Base-by-base conservation (phyloP, 2,888 invertebrate species). In the Isotomurus palustris region DNA sequence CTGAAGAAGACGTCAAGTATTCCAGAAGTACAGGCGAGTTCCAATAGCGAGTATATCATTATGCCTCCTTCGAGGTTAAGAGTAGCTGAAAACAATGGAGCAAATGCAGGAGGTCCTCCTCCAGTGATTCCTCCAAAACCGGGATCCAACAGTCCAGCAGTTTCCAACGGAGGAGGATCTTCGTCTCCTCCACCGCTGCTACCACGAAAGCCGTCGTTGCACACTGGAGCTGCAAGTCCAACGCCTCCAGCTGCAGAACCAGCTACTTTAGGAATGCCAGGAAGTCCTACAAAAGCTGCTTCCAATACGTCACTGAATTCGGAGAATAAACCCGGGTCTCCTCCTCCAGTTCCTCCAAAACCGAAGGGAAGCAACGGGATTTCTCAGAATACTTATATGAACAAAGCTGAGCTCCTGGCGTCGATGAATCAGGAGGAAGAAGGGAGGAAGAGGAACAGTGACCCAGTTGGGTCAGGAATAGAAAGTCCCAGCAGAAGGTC, bases 11-110 rank as follows among this genome's bases (percentile, higher is more conserved):
- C 28, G 2, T 8, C n/a, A 12, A 51, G 54, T 36, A n/a, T 25
- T 22, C 44, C 25, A 24, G 24, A 14, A 32, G 3, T 36, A 12
- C 22, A 22, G 3, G 29, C 32, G 12, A 53, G 40, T 21, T 32
- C 27, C 38, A 22, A 25, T 14, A n/a, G 24, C 43, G 69, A 69
- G 24, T 69, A 69, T 45, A 68, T 69, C 27, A 59, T 68, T 2
- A 68, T 68, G 68, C 69, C 69, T 29, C 69, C 69, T 25, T 60
- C 60, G 53, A 57, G 67, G 14, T 32, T 66, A 14, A 41, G 68
- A 19, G 14, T 22, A 38, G 10, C 32, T 21, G 21, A 53, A 3
- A 35, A 54, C 3, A n/a, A n/a, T n/a, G n/a, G n/a, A n/a, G n/a
- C n/a, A n/a, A n/a, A n/a, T n/a, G n/a, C n/a, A n/a, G 45, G 53